Base-by-base conservation (phyloP, 2,888 invertebrate genomes). In the Diaprepes abbreviatus region DNA sequence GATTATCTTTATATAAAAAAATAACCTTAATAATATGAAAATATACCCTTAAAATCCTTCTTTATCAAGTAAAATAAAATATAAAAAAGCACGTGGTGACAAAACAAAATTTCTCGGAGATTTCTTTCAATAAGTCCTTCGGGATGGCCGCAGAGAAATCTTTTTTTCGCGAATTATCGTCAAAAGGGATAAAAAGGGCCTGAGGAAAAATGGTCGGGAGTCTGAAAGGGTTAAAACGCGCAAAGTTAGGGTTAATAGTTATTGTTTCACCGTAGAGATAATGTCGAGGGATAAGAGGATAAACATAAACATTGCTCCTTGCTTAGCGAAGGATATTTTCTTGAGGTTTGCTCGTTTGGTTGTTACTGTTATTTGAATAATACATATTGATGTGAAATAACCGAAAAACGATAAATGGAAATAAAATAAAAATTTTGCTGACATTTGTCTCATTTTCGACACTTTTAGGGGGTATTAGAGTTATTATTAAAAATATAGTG, bases 101-200 rank as follows among this genome's bases (percentile, higher is more conserved):
- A 45, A 9, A 45, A 45, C 45, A 4, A 24, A 45, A 10, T 45
- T 24, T 45, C 12, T 1, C 24, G n/a, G 24, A 17, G 12, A 12
- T 45, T 45, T 45, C 24, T 24, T 45, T 24, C 21, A 45, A 43
- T 43, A 19, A 17, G 10, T 3, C 43, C 43, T 43, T 19, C 2
- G 45, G 45, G 45, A 5, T 3, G 6, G 5, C 21, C 45, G 24
- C 21, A 45, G 24, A 24, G 24, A 45, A 43, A 24, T 9, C 45
- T 24, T 5, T 45, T 45, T 45, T 45, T 45, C 24, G 45, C 4
- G n/a, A 45, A 21, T 45, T 21, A 10, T 45, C n/a, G 5, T 45
- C 1, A 24, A 21, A 12, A 24, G 24, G 24, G 21, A 45, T 24
- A 45, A 45, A 45, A 17, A 2, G 12, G 9, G 10, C 14, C 14